Base-by-base conservation (phyloP, 2,888 invertebrate genomes). In the Griposia aprilina region DNA sequence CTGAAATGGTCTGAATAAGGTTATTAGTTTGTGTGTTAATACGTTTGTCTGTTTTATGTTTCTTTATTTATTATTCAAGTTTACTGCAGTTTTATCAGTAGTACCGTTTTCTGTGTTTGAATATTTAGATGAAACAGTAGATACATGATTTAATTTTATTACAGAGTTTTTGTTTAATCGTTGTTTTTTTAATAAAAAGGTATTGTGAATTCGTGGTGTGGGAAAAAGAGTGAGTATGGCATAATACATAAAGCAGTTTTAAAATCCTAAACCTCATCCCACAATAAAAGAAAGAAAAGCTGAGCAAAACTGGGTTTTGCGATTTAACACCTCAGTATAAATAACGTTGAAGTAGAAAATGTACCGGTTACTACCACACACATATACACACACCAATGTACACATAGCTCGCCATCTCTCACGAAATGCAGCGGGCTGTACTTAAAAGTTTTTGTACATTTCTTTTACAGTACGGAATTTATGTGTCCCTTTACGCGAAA, bases 391-490 rank as follows among this genome's bases (percentile, higher is more conserved):
- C n/a, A n/a, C n/a, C n/a, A n/a, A n/a, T n/a, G n/a, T n/a, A n/a
- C n/a, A n/a, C 41, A 41, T 5, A 65, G 17, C 36, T 8, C 60
- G 0, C 59, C 50, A 60, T 66, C 50, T 57, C 65, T 65, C 63
- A 78, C 26, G 45, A 78, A 84, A 83, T 90, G 86, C 83, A 87
- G 66, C 82, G 81, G 78, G 72, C 78, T 83, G 81, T 76, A 73
- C 57, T 87, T 83, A 85, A 89, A 87, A 83, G 67, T 80, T 85
- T 87, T 84, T 83, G 55, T 74, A 71, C 77, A 76, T 84, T 82
- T 88, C 73, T 85, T 86, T 86, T 80, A 78, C 76, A 72, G 71
- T 70, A 81, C 68, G 87, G 85, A 89, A 90, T 90, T 90, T 89
- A 89, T 89, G 76, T 72, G 77, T 82, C 81, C 85, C 75, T 88